A percentile compares a stretch with the other conserved stretches of the same genome.
phyloP scores from a whole-genome alignment of 2,797 vertebrate species.

The Brachyrhaphis roseni region DNA sequence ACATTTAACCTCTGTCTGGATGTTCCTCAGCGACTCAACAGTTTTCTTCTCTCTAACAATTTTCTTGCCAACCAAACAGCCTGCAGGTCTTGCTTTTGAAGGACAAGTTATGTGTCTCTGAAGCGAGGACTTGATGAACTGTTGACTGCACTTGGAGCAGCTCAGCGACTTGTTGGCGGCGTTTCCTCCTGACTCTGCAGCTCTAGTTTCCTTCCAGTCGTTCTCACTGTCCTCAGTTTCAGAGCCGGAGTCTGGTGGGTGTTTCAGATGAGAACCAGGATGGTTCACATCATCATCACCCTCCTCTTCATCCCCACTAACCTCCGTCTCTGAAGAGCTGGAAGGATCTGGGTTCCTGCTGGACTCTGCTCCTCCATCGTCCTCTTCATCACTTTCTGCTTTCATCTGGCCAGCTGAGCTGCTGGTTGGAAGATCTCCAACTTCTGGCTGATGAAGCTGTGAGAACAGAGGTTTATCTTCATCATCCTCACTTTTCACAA shows the following conservation, averaged over 20 bases:
- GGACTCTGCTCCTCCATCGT: neutral
- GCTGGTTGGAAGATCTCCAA: neutral
- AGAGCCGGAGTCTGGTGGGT: neutral
- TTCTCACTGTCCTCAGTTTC: neutral
- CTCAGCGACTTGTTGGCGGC: neutral
- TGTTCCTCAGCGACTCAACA: neutral
- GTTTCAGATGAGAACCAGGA: neutral
- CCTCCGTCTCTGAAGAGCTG: neutral
- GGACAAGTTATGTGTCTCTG: neutral
- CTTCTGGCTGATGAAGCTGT: neutral
- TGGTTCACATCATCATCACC: neutral
- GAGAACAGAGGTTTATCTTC: neutral
- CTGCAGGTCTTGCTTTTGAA: neutral
- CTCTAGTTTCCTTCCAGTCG: neutral
- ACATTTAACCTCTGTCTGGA: neutral
- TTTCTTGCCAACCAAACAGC: neutral
- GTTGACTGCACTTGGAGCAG: neutral
- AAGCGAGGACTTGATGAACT: neutral
- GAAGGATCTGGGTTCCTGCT: neutral
- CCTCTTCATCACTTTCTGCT: neutral
- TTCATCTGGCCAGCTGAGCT: neutral
- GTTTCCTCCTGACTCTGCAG: neutral
- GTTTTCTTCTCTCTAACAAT: neutral
- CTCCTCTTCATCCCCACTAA: neutral
- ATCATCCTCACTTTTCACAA: neutral